Evolutionary conservation across 2,888 invertebrate species (phyloP), one percentile per base, ranked within the genome.

Genomic region (Elegia similella): DNA sequence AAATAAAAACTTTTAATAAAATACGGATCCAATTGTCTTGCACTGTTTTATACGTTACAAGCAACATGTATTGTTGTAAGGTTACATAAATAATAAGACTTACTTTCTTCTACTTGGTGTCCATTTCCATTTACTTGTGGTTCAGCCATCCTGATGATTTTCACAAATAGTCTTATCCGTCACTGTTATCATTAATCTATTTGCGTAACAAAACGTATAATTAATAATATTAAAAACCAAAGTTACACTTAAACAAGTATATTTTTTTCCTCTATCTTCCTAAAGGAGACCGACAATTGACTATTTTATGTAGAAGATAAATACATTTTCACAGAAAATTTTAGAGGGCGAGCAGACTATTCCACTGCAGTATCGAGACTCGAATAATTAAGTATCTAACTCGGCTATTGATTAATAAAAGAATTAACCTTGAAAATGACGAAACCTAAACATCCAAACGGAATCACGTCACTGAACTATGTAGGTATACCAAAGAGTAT

Each of bases 91-190:
- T 6, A 38, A 17, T 13, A 23, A 13, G 23, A 66, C 68, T 69
- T 73, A 84, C 84, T 78, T 63, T 82, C 78, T 59, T 72, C 66
- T 32, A 73, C 57, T 63, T 78, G 76, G 59, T 82, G 75, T 64
- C 84, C 84, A 63, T 85, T 85, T 64, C 85, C 85, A 63, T 85
- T 85, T 52, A 77, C 52, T 23, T 63, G 70, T 29, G 59, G 55
- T 63, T 76, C 73, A 50, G 75, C 63, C 79, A 77, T 75, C 65
- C 70, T 72, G 58, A 59, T 60, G 62, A 61, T 65, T 15, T 54
- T 23, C 46, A 46, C 46, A 29, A 42, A 42, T 38, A 8, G 38
- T 38, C 3, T 38, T 8, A 2, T 38, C 38, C n/a, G 12, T 38
- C 38, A 38, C 38, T n/a, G 38, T n/a, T 38, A 38, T 38, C 38